Conservation (phyloP, 2,113 vertebrate species). For the Passer montanus region DNA sequence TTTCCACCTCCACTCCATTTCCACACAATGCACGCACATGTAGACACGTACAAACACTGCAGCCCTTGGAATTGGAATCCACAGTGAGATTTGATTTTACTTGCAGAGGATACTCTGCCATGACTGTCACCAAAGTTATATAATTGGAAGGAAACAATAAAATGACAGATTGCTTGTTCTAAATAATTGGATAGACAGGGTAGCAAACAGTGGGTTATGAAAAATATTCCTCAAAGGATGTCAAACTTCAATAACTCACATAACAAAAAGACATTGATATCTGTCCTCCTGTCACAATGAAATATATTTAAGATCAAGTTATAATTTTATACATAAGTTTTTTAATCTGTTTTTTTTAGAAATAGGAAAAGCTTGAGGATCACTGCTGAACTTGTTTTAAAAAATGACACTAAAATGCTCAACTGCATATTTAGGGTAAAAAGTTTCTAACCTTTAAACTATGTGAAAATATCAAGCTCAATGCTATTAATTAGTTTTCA, state of each 20-base stretch:
- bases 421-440: conserved; percentile 18
- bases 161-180: conserved; percentile 78
- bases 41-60: neutral
- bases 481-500: conserved; percentile 22
- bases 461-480: conserved; percentile 1
- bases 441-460: conserved; percentile 49
- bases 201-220: conserved; percentile 67
- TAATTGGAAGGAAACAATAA: conserved; percentile 72
- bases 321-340: conserved; percentile 60
- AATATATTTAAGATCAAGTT: conserved; percentile 34
- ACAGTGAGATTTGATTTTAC: conserved; percentile 1
- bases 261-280: conserved; percentile 63
- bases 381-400: neutral
- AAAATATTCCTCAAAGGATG: conserved; percentile 70
- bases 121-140: conserved; percentile 67
- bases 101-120: conserved; percentile 56
- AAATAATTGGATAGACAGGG: conserved; percentile 71
- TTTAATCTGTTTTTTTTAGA: conserved; percentile 9
- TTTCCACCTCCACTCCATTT: conserved; percentile 6
- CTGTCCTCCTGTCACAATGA: conserved; percentile 41
- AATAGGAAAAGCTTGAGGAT: neutral
- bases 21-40: neutral
- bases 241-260: conserved; percentile 64
- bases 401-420: neutral
- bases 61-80: conserved; percentile 25